Evolutionary conservation across 2,888 invertebrate species (phyloP).

Genomic region (Dasypolia templi): DNA sequence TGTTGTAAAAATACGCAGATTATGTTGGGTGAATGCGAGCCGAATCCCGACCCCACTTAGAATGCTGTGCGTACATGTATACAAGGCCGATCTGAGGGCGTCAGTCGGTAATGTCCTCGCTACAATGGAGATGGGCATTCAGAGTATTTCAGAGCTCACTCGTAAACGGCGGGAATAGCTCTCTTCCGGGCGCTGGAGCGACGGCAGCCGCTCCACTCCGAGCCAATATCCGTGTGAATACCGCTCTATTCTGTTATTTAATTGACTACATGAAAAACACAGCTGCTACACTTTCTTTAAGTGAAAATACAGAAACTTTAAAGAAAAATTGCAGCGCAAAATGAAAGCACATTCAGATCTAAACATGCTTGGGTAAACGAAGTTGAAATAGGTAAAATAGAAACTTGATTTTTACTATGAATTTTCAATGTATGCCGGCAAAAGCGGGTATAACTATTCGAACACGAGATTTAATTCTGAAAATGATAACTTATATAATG

Average conservation of each 20-base stretch:
- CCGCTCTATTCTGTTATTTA: slow-evolving; percentile 47
- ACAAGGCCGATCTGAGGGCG: slow-evolving; percentile 68
- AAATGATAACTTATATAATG: neutral
- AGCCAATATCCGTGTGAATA: slow-evolving; percentile 58
- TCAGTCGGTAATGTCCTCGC: slow-evolving; percentile 69
- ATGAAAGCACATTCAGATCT: slow-evolving; percentile 3
- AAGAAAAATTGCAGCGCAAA: slow-evolving; percentile 9
- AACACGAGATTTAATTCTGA: neutral
- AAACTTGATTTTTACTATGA: neutral
- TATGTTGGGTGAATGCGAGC: slow-evolving; percentile 34
- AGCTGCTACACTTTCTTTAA: neutral
- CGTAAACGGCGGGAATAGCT: slow-evolving; percentile 81
- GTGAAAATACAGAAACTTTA: neutral
- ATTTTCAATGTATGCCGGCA: neutral
- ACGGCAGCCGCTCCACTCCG: slow-evolving; percentile 39
- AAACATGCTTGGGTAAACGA: slow-evolving; percentile 10
- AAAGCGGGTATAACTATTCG: neutral
- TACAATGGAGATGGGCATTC: slow-evolving; percentile 77
- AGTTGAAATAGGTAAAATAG: neutral
- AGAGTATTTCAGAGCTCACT: slow-evolving; percentile 72
- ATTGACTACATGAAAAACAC: slow-evolving; percentile 31
- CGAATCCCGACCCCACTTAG: slow-evolving; percentile 56
- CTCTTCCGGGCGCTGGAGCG: slow-evolving; percentile 74
- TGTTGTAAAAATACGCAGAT: slow-evolving; percentile 36
- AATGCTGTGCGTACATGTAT: slow-evolving; percentile 44